A percentile compares a stretch with the other conserved stretches of the same genome.
Conservation (phyloP, 2,888 invertebrate genomes). For the Lordiphosa andalusiaca region DNA sequence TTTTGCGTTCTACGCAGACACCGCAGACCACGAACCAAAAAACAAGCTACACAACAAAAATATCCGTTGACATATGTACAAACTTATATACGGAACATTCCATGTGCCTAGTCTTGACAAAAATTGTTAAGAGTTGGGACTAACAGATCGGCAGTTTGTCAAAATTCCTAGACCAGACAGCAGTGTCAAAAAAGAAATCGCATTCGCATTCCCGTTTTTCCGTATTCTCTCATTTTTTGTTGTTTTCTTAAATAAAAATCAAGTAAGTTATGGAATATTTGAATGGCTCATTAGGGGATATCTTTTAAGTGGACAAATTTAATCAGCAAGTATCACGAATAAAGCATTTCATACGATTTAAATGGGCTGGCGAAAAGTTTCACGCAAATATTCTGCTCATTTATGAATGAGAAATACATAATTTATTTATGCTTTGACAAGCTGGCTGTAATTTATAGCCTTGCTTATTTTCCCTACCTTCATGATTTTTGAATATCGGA, state of each 20-base stretch:
- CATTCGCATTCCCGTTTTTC: constrained; percentile 11
- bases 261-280: constrained; percentile 60
- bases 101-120: constrained; percentile 20
- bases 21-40: constrained; percentile 20
- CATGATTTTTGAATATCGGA: constrained; percentile 23
- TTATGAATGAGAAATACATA: constrained; percentile 13
- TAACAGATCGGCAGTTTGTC: constrained; percentile 60
- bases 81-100: too few relatives aligned
- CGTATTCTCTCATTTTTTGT: too few relatives aligned
- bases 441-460: constrained; percentile 36
- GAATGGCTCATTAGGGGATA: constrained; percentile 62
- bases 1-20: constrained; percentile 22
- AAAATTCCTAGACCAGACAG: constrained; percentile 47
- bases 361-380: constrained; percentile 14
- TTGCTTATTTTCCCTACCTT: constrained; percentile 18
- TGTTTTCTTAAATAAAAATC: too few relatives aligned
- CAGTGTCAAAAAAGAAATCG: constrained; percentile 49
- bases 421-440: constrained; percentile 24
- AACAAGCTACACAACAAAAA: constrained; percentile 7
- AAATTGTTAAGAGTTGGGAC: constrained; percentile 20
- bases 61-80: constrained; percentile 3
- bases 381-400: background rate
- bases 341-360: background rate
- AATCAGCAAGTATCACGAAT: constrained; percentile 16
- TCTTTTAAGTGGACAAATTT: constrained; percentile 51